phyloP scores from a whole-genome alignment of 2,888 invertebrate species.

The Synanthedon vespiformis region DNA sequence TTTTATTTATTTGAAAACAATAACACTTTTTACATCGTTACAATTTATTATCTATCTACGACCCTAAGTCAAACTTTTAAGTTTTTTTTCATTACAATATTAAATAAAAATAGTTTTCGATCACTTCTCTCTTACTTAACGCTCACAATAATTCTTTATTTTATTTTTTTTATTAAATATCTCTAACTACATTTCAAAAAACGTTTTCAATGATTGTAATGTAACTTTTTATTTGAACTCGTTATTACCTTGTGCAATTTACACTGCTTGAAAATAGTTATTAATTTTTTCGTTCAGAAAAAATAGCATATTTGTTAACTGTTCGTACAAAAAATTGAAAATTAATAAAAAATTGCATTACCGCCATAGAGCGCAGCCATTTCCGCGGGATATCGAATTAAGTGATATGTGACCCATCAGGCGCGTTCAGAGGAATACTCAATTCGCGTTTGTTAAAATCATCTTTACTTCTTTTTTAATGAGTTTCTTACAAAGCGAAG shows the following conservation, averaged over 20 bases:
- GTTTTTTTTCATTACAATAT: constrained; percentile 19
- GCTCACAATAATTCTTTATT: constrained; percentile 6
- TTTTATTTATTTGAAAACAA: background rate
- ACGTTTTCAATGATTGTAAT: background rate
- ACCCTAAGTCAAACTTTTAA: constrained; percentile 27
- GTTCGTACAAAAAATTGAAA: constrained; percentile 1
- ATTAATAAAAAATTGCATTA: constrained; percentile 1
- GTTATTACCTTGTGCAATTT: too few species aligned
- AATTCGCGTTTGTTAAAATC: constrained; percentile 1
- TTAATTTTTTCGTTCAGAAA: constrained; percentile 1
- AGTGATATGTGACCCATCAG: constrained; percentile 9
- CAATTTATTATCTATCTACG: constrained; percentile 53
- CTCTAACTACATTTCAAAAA: constrained; percentile 5
- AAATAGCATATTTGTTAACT: constrained; percentile 4
- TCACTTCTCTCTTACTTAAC: constrained; percentile 16
- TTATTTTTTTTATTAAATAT: constrained; percentile 6
- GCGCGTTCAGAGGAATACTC: background rate
- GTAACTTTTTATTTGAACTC: background rate
- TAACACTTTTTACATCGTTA: constrained; percentile 15
- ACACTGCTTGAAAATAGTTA: too few species aligned
- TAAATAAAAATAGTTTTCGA: constrained; percentile 32
- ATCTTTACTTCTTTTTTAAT: too few species aligned
- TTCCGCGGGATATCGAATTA: background rate
- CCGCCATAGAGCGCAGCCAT: constrained; percentile 3
- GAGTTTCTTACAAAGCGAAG: too few species aligned